Conservation (phyloP, 2,888 invertebrate species). For the Itoplectis maculator region DNA sequence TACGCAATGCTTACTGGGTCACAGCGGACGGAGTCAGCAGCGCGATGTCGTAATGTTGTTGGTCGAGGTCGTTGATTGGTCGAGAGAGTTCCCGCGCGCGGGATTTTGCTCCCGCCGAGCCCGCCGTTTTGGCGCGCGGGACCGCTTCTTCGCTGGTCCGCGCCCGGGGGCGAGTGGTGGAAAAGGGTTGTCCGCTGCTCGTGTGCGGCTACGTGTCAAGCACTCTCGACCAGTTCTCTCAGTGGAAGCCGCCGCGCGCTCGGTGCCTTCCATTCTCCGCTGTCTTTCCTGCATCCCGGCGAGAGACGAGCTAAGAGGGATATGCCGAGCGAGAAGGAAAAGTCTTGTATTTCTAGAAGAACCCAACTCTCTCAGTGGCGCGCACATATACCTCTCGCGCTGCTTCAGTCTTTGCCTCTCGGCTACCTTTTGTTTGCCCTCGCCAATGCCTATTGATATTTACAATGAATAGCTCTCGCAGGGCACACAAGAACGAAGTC, state of each 20-base stretch:
- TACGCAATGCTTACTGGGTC: constrained; percentile 23
- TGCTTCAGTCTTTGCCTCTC: constrained; percentile 22
- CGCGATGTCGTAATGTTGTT: background rate
- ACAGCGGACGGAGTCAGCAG: constrained; percentile 12
- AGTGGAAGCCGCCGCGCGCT: constrained; percentile 18
- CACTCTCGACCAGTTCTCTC: constrained; percentile 38
- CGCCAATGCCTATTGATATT: constrained; percentile 34
- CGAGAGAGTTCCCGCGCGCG: constrained; percentile 65
- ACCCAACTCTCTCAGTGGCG: background rate
- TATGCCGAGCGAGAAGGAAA: constrained; percentile 32
- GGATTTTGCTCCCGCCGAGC: constrained; percentile 51
- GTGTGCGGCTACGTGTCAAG: constrained; percentile 5
- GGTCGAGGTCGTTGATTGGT: constrained; percentile 56
- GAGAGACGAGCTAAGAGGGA: background rate
- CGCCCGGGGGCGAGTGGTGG: constrained; percentile 29
- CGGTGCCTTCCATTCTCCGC: constrained; percentile 12
- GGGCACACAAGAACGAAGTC: background rate
- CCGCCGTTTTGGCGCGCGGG: constrained; percentile 32
- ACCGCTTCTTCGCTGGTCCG: constrained; percentile 45
- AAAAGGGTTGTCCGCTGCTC: constrained; percentile 62
- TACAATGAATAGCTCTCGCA: constrained; percentile 28
- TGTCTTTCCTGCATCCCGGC: background rate
- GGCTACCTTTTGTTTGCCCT: constrained; percentile 30
- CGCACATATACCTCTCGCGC: no score
- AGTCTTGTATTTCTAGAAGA: constrained; percentile 30